Evolutionary conservation across 2,797 vertebrate genomes (phyloP).

Genomic region (Acanthornis magna): DNA sequence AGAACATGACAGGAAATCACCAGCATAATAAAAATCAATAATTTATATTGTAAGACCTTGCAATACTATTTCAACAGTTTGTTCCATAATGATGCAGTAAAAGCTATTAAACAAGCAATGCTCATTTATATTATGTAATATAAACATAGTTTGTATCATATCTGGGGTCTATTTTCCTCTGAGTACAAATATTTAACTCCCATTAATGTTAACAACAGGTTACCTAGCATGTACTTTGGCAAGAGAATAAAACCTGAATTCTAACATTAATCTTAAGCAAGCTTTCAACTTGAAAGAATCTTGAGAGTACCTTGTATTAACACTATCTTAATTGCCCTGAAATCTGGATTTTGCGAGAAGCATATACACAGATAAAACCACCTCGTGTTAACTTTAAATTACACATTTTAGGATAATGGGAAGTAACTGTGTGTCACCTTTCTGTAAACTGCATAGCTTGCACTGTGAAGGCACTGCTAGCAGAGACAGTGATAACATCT

Average conservation of each 20-base stretch:
- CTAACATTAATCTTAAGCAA: constrained; percentile 66
- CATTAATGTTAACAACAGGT: constrained; percentile 68
- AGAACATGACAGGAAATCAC: neutral
- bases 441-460: neutral
- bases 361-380: constrained; percentile 42
- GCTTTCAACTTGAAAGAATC: constrained; percentile 62
- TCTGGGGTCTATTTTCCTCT: constrained; percentile 44
- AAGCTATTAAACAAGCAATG: constrained; percentile 5
- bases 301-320: constrained; percentile 50
- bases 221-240: constrained; percentile 50
- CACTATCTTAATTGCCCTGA: constrained; percentile 26
- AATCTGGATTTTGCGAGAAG: neutral
- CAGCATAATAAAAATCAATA: neutral
- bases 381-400: neutral
- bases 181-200: constrained; percentile 59
- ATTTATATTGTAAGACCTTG: neutral
- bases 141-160: constrained; percentile 27
- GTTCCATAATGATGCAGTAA: neutral
- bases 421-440: constrained; percentile 33
- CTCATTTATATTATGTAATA: constrained; percentile 50
- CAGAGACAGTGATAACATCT: neutral
- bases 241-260: constrained; percentile 43
- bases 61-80: neutral
- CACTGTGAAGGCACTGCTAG: neutral
- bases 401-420: constrained; percentile 32